Percentiles rank a stretch among this genome's conserved stretches.
Conservation (phyloP, 2,888 invertebrate species). For the Drosophila tripunctata region DNA sequence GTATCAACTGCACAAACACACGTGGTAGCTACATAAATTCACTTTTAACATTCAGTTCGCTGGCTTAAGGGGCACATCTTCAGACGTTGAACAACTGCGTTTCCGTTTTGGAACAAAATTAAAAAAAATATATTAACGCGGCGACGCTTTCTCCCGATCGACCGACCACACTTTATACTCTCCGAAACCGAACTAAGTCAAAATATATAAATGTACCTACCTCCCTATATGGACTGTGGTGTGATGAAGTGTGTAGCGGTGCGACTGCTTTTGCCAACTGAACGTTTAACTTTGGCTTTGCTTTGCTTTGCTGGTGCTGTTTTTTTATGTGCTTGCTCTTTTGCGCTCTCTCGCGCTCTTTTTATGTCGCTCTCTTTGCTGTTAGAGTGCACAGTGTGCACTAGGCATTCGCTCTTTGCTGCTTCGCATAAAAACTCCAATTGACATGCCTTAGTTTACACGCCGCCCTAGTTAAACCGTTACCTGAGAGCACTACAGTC, state of each 20-base stretch:
- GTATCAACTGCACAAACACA: slow-evolving; percentile 25
- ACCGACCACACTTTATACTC: slow-evolving; percentile 55
- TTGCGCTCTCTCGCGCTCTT: slow-evolving; percentile 9
- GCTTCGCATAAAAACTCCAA: slow-evolving; percentile 3
- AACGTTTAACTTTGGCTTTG: slow-evolving; percentile 66
- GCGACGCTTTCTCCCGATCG: slow-evolving; percentile 5
- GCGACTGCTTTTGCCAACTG: slow-evolving; percentile 29
- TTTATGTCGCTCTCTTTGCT: slow-evolving; percentile 15
- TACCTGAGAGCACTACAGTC: slow-evolving; percentile 4
- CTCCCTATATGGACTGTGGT: slow-evolving; percentile 62
- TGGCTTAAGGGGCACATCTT: slow-evolving; percentile 20
- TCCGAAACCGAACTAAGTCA: slow-evolving; percentile 63
- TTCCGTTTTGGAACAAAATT: slow-evolving; percentile 1
- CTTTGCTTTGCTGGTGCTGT: slow-evolving; percentile 25
- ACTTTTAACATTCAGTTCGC: slow-evolving; percentile 24
- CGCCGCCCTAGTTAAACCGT: slow-evolving; percentile 6
- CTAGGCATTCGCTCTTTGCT: slow-evolving; percentile 43
- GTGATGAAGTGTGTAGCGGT: too few relatives aligned
- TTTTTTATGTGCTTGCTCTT: slow-evolving; percentile 19
- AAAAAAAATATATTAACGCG: background rate
- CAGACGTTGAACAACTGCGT: background rate
- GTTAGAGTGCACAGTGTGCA: too few relatives aligned
- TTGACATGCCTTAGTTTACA: slow-evolving; percentile 26
- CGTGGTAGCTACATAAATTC: slow-evolving; percentile 44
- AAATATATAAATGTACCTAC: slow-evolving; percentile 37